Percentiles rank a stretch among this genome's conserved stretches.
Evolutionary conservation across 1,140 invertebrate genomes (phyloP).

Genomic region (Eupeodes corollae): DNA sequence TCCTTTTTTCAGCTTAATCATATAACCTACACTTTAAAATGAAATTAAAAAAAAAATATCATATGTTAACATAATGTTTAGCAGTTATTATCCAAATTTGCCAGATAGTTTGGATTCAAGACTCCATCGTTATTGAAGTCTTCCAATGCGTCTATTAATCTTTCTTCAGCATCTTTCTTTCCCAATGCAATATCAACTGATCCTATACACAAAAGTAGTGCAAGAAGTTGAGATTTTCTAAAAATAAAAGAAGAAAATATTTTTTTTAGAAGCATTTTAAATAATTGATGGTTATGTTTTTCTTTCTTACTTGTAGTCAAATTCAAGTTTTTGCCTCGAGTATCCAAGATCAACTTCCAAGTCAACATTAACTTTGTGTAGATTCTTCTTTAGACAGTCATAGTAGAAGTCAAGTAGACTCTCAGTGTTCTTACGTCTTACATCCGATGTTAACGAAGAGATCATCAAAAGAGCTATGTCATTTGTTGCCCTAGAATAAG

Average conservation of each 20-base stretch:
- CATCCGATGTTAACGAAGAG: constrained; percentile 60
- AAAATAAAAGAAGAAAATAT: neutral
- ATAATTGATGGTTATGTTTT: neutral
- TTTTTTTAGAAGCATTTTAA: neutral
- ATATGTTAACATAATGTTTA: neutral
- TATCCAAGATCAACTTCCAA: constrained; percentile 46
- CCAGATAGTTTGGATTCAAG: constrained; percentile 16
- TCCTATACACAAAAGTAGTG: constrained; percentile 63
- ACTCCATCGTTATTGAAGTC: constrained; percentile 50
- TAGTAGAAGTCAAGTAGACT: constrained; percentile 58
- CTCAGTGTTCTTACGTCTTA: constrained; percentile 49
- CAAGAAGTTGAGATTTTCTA: constrained; percentile 50
- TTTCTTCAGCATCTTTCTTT: constrained; percentile 54
- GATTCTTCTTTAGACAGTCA: constrained; percentile 45
- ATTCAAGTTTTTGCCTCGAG: constrained; percentile 42
- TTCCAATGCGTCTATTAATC: constrained; percentile 44
- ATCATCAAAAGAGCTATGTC: constrained; percentile 65
- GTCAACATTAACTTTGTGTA: constrained; percentile 45
- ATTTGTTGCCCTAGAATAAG: constrained; percentile 52
- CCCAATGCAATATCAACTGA: constrained; percentile 64
- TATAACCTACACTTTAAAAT: neutral
- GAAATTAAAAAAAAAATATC: neutral
- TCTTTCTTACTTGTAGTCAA: constrained; percentile 48
- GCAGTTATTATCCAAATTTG: neutral
- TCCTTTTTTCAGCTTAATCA: too few relatives aligned